Conservation (phyloP, 1,140 invertebrate genomes). For the Orchesella cincta region DNA sequence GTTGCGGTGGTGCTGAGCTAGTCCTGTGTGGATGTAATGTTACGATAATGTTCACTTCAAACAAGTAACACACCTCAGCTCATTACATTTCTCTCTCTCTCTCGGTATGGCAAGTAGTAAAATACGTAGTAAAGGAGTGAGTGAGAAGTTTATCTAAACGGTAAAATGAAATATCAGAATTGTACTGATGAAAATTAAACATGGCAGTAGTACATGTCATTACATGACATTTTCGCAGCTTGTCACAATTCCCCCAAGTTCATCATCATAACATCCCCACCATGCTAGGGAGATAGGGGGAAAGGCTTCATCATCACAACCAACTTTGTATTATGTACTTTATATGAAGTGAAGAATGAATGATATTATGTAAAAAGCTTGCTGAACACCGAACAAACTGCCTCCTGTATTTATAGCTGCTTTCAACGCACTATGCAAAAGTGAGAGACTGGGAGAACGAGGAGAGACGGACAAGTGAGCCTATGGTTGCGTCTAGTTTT, state of each 20-base stretch:
- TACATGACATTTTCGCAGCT: conserved; percentile 13
- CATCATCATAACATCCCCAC: not conserved
- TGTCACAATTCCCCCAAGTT: not conserved
- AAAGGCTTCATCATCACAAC: not conserved
- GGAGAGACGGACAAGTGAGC: not conserved
- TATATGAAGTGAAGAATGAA: no score
- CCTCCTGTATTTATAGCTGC: no score
- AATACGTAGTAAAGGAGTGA: no score
- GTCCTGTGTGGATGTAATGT: no score
- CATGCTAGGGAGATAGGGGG: not conserved
- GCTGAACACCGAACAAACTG: not conserved
- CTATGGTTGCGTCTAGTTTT: conserved; percentile 10
- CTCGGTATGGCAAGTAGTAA: no score
- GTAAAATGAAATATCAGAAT: not conserved
- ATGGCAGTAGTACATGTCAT: not conserved
- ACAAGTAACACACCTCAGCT: not conserved
- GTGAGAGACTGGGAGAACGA: not conserved
- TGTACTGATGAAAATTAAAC: conserved; percentile 12
- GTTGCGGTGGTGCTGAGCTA: no score
- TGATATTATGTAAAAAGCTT: no score
- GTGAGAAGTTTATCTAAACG: conserved; percentile 10
- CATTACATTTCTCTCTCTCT: no score
- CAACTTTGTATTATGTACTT: no score
- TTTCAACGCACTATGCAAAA: no score
- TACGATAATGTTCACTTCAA: not conserved